Base-by-base conservation (phyloP, 1,140 invertebrate species). In the Polypedilum pembai region DNA sequence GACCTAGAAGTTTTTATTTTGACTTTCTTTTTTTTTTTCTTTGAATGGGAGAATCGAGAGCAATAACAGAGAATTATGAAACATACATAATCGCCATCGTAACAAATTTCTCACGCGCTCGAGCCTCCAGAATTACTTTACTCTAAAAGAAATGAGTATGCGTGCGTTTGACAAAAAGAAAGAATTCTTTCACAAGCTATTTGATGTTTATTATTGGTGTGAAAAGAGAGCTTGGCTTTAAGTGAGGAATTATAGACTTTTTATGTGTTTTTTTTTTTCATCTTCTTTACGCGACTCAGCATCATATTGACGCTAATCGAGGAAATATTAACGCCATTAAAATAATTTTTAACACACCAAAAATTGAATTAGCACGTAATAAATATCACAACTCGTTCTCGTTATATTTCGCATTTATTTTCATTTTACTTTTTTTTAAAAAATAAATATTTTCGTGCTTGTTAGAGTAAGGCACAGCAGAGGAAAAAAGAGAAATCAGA, bases 251-350 rank as follows among this genome's bases (percentile, higher is more conserved):
- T 33, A 33, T 33, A 33, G 24, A 3, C 24, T 3, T 56, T 56
- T 56, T 15, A 4, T 56, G 45, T 56, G 8, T n/a, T 56, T n/a
- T 15, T 56, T 56, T 56, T n/a, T 56, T n/a, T 56, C n/a, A 12
- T n/a, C 45, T 56, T n/a, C 12, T 56, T 4, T 12, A 56, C 45
- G 45, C 45, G 45, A 15, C 12, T 56, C 45, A 56, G 45, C 45
- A 56, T 56, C 45, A 56, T 8, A 56, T 56, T 56, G 45, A 56
- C 45, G 45, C 65, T 69, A 69, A 69, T 69, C 65, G 65, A 69
- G 65, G 65, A 69, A 69, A 69, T 69, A 69, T 69, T 69, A 69
- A 69, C 20, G 17, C 65, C 20, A 69, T 69, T 69, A 69, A 69
- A 20, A 20, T 18, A 7, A 21, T 69, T 69, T 18, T 69, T 69